phyloP scores from a whole-genome alignment of 2,113 vertebrate genomes.

The Dasyornis broadbenti region DNA sequence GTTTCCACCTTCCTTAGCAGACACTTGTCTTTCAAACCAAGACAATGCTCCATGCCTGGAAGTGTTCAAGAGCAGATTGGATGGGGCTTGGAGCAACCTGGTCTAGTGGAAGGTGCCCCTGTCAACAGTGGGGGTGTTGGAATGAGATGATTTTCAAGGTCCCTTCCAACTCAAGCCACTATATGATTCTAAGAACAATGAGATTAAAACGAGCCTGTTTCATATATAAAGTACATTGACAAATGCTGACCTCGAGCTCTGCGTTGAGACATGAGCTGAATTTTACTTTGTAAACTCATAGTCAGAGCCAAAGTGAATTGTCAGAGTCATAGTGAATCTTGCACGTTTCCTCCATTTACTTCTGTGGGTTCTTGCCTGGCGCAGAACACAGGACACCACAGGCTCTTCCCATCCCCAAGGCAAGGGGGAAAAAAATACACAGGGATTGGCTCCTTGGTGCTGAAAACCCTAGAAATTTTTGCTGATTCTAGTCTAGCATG shows the following conservation, averaged over 20 bases:
- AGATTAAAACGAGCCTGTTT: background rate
- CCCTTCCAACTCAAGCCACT: background rate
- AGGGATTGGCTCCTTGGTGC: background rate
- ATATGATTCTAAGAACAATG: background rate
- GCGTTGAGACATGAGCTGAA: fast-evolving
- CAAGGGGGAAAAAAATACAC: background rate
- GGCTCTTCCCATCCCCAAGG: background rate
- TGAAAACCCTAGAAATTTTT: background rate
- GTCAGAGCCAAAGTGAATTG: background rate
- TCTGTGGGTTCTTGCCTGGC: background rate
- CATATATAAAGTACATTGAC: background rate
- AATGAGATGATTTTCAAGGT: background rate
- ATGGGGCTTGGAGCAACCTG: background rate
- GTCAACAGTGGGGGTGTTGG: no score
- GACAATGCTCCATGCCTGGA: background rate
- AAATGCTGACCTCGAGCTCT: background rate
- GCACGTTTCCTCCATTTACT: background rate
- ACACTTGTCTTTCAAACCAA: no score
- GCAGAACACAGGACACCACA: background rate
- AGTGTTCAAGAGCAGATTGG: background rate
- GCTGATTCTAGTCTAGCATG: background rate
- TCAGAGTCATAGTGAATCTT: background rate
- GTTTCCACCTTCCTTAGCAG: no score
- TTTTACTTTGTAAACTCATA: background rate
- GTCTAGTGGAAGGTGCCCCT: background rate